A percentile compares a stretch with the other conserved stretches of the same genome.
Conservation (phyloP, 2,888 invertebrate genomes). For the Pomacea canaliculata region DNA sequence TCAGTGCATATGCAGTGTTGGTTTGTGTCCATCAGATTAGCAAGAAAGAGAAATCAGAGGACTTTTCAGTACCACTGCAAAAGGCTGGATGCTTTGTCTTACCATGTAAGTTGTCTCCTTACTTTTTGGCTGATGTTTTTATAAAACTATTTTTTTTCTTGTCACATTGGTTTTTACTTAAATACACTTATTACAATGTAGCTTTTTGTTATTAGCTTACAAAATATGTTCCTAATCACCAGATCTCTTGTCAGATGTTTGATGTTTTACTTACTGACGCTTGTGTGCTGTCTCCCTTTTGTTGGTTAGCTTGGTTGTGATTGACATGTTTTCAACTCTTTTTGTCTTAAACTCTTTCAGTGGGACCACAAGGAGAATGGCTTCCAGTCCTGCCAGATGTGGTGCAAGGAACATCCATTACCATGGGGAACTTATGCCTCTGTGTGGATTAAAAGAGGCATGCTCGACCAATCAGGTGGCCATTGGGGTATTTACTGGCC, state of each 20-base stretch:
- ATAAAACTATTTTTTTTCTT: background rate
- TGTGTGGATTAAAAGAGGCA: conserved; percentile 70
- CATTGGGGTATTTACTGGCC: conserved; percentile 72
- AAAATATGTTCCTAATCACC: too few species aligned
- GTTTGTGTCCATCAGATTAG: conserved; percentile 21
- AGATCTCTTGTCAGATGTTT: too few species aligned
- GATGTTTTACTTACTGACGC: too few species aligned
- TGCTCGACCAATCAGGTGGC: conserved; percentile 70
- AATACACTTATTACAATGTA: too few species aligned
- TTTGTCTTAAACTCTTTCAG: conserved; percentile 27
- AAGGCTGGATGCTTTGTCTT: conserved; percentile 65
- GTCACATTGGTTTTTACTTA: background rate
- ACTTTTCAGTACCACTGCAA: conserved; percentile 58
- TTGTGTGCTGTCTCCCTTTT: too few species aligned
- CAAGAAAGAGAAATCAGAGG: conserved; percentile 37
- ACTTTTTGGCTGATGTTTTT: background rate
- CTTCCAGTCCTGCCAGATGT: conserved; percentile 42
- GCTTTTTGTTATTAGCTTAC: too few species aligned
- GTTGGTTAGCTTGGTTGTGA: too few species aligned
- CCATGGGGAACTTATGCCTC: conserved; percentile 60
- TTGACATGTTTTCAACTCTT: too few species aligned
- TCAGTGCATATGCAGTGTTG: too few species aligned
- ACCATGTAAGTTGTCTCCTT: conserved; percentile 47
- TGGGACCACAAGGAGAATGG: conserved; percentile 48
- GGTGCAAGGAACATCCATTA: conserved; percentile 35